A percentile compares a stretch with the other conserved stretches of the same genome.
Evolutionary conservation across 1,140 invertebrate species (phyloP).

Genomic region (Bombus picipes): DNA sequence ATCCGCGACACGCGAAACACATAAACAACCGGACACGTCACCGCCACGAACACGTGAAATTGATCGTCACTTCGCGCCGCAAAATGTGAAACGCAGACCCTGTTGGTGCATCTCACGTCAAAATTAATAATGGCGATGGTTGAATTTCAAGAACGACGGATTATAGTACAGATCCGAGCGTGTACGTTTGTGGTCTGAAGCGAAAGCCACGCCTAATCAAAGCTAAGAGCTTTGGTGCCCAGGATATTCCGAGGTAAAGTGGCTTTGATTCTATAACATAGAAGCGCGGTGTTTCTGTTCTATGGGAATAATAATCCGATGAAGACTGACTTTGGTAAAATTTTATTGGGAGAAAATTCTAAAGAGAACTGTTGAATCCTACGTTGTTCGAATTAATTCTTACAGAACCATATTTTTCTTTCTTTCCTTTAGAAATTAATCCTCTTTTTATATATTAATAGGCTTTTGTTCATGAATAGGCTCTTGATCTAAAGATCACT

Average conservation of each 20-base stretch:
- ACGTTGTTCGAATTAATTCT: neutral
- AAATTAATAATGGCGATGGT: constrained; percentile 60
- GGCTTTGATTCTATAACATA: neutral
- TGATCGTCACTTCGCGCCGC: constrained; percentile 44
- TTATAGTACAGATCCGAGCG: neutral
- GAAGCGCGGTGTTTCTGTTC: no score
- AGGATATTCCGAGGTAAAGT: constrained; percentile 49
- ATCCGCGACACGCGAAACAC: constrained; percentile 37
- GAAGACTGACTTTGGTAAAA: neutral
- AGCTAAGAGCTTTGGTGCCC: neutral
- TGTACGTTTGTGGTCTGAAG: neutral
- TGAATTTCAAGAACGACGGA: constrained; percentile 45
- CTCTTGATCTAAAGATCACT: no score
- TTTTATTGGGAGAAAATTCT: neutral
- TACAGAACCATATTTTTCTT: no score
- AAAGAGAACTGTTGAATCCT: neutral
- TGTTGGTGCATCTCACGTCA: constrained; percentile 16
- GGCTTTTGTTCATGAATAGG: no score
- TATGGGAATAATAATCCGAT: neutral
- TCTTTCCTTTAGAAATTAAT: no score
- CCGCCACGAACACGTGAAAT: constrained; percentile 51
- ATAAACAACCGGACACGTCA: constrained; percentile 27
- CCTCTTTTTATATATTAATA: no score
- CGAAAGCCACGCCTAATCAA: neutral
- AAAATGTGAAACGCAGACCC: constrained; percentile 40